Percentiles rank a stretch among this genome's conserved stretches.
phyloP scores from a whole-genome alignment of 2,797 vertebrate genomes.

The Synanceia verrucosa region DNA sequence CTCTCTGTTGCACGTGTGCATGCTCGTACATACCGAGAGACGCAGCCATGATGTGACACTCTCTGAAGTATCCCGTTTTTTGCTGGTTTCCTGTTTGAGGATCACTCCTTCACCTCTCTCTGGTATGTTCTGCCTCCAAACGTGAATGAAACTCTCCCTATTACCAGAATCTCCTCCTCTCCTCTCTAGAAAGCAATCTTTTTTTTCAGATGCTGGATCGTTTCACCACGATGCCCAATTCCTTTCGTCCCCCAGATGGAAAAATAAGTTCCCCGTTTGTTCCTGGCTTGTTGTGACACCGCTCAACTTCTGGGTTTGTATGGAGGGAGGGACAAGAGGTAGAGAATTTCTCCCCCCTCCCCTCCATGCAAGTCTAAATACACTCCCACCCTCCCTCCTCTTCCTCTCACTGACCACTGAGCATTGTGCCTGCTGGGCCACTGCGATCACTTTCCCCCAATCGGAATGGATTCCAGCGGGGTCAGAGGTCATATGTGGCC shows the following conservation, averaged over 20 bases:
- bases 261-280: constrained; percentile 64
- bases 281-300: constrained; percentile 69
- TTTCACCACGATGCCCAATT: constrained; percentile 43
- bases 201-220: constrained; percentile 27
- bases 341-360: constrained; percentile 41
- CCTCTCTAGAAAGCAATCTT: constrained; percentile 10
- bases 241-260: constrained; percentile 60
- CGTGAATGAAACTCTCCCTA: constrained; percentile 44
- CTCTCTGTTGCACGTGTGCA: background rate
- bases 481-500: constrained; percentile 75
- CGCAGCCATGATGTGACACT: constrained; percentile 68
- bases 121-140: constrained; percentile 28
- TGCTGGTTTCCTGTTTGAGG: constrained; percentile 40
- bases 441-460: constrained; percentile 72
- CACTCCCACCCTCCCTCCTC: constrained; percentile 58
- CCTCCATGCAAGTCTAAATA: constrained; percentile 30
- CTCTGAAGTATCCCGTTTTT: constrained; percentile 33
- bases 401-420: constrained; percentile 72
- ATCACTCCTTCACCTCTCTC: constrained; percentile 37
- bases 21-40: constrained; percentile 74
- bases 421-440: constrained; percentile 73
- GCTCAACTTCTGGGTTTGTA: constrained; percentile 66
- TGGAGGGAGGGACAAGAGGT: constrained; percentile 69
- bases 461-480: constrained; percentile 63
- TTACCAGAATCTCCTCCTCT: constrained; percentile 35